Conservation (phyloP, 2,113 vertebrate species). For the Phrynocephalus versicolor region DNA sequence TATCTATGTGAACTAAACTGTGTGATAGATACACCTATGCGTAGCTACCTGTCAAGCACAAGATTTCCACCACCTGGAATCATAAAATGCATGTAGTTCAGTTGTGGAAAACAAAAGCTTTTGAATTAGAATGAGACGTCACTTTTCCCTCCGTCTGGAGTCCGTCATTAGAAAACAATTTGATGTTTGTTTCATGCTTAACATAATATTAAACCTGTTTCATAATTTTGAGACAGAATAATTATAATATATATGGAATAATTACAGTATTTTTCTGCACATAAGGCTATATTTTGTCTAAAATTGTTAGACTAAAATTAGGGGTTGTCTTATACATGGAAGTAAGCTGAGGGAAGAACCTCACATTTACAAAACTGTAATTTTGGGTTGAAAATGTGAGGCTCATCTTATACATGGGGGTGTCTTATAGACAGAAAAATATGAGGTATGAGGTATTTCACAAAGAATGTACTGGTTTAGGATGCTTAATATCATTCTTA, state of each 20-base stretch:
- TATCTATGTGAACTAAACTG: constrained; percentile 3
- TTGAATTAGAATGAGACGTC: constrained; percentile 2
- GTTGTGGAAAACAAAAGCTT: constrained; percentile 6
- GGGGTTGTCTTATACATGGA: too few relatives aligned
- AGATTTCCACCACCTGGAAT: background rate
- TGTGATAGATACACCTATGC: background rate
- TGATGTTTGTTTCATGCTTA: constrained; percentile 33
- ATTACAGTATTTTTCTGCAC: too few relatives aligned
- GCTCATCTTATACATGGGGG: too few relatives aligned
- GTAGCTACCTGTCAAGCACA: constrained; percentile 28
- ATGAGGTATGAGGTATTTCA: too few relatives aligned
- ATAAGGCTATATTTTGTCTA: too few relatives aligned
- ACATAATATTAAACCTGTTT: background rate
- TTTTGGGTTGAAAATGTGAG: too few relatives aligned
- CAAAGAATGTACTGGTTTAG: background rate
- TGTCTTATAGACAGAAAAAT: too few relatives aligned
- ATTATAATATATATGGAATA: too few relatives aligned
- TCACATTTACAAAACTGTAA: too few relatives aligned
- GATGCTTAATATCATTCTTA: background rate
- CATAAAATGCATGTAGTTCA: background rate
- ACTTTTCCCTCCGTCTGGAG: background rate
- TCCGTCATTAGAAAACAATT: constrained; percentile 42
- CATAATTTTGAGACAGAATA: background rate
- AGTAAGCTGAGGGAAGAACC: too few relatives aligned
- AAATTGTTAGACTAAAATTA: too few relatives aligned